A percentile compares a stretch with the other conserved stretches of the same genome.
phyloP scores from a whole-genome alignment of 2,888 invertebrate genomes.

The Trimorus sp. region DNA sequence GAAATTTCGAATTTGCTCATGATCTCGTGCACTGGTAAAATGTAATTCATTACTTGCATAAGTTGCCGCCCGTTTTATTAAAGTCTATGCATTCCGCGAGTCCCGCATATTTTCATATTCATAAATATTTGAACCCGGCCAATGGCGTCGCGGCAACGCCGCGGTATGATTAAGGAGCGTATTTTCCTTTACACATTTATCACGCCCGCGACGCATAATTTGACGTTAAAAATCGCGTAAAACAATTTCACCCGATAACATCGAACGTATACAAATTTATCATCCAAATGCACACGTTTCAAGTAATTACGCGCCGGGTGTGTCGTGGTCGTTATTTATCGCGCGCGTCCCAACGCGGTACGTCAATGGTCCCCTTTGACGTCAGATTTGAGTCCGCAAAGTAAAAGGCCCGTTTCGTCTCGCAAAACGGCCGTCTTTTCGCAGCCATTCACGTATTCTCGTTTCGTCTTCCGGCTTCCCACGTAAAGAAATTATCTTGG shows the following conservation, averaged over 20 bases:
- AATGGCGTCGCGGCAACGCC: slow-evolving; percentile 47
- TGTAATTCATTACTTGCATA: slow-evolving; percentile 63
- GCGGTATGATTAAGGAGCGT: slow-evolving; percentile 58
- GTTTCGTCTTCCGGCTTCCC: no score
- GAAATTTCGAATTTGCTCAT: slow-evolving; percentile 57
- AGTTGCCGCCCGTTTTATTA: slow-evolving; percentile 57
- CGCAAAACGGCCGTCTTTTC: no score
- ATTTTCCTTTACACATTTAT: slow-evolving; percentile 61
- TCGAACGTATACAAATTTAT: slow-evolving; percentile 61
- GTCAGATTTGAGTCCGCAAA: no score
- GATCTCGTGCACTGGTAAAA: slow-evolving; percentile 56
- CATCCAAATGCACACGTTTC: slow-evolving; percentile 49
- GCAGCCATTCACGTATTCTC: no score
- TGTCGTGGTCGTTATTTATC: slow-evolving; percentile 58
- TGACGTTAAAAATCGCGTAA: slow-evolving; percentile 60
- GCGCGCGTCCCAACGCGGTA: slow-evolving; percentile 24
- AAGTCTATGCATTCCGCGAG: slow-evolving; percentile 62
- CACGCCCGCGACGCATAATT: slow-evolving; percentile 51
- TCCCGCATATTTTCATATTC: slow-evolving; percentile 62
- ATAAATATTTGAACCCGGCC: slow-evolving; percentile 60
- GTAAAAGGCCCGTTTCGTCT: no score
- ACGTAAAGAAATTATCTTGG: no score
- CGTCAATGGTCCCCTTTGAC: no score
- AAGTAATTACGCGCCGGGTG: slow-evolving; percentile 46
- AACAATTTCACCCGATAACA: slow-evolving; percentile 60